Evolutionary conservation across 1,140 invertebrate genomes (phyloP).

Genomic region (Caerostris darwini): DNA sequence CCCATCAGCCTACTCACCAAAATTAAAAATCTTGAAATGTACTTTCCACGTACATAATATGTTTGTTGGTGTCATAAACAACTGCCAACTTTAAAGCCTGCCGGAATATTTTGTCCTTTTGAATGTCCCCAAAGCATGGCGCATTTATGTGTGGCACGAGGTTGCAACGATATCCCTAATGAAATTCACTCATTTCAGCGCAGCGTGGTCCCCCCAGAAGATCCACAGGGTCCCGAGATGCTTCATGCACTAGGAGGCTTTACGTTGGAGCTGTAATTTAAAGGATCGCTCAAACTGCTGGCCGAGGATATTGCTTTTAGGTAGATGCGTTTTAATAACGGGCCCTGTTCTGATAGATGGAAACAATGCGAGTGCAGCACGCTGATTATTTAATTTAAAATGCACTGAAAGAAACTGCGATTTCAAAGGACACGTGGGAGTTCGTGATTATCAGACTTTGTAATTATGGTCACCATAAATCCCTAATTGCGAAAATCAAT

Average conservation of each 20-base stretch:
- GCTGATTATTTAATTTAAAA: too few relatives aligned
- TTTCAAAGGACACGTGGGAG: too few relatives aligned
- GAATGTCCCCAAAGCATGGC: neutral
- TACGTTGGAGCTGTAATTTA: neutral
- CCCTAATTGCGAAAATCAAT: too few relatives aligned
- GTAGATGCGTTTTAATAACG: neutral
- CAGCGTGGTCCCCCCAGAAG: neutral
- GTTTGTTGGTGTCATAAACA: neutral
- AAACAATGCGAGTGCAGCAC: too few relatives aligned
- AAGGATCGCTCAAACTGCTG: neutral
- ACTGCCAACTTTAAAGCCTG: neutral
- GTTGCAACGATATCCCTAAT: neutral
- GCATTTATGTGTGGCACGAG: neutral
- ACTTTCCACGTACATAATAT: too few relatives aligned
- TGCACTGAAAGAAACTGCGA: too few relatives aligned
- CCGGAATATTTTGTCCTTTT: neutral
- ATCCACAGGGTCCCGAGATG: neutral
- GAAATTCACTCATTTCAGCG: conserved; percentile 12
- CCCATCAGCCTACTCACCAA: too few relatives aligned
- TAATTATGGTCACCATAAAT: too few relatives aligned
- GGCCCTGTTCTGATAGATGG: neutral
- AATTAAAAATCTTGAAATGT: too few relatives aligned
- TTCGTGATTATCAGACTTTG: too few relatives aligned
- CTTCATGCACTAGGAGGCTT: neutral
- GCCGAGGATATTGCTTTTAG: neutral